These are phyloP conservation scores for Micrasema minimum DNA, from an alignment of 1,140 invertebrate species.

Conservation along the genomic window DNA sequence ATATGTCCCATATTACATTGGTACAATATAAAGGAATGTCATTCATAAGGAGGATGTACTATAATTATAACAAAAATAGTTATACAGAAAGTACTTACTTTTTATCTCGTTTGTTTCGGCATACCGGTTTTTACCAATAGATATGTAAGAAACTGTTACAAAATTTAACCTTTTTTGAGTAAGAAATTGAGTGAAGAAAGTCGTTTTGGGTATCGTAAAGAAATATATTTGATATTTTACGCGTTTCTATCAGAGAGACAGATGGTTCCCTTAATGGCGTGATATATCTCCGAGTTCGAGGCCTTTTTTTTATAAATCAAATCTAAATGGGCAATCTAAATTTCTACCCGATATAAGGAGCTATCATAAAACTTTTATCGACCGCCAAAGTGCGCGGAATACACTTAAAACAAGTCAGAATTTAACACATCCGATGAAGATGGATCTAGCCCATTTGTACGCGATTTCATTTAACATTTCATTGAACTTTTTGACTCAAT, in stretches of 20 bases:
- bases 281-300: constrained; percentile 24
- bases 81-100: too few species aligned
- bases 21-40: too few species aligned
- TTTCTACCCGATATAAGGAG: constrained; percentile 29
- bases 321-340: constrained; percentile 36
- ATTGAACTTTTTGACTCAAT: neutral
- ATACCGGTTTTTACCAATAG: neutral
- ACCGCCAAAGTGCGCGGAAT: constrained; percentile 11
- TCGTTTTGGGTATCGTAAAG: constrained; percentile 31
- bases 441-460: neutral
- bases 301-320: constrained; percentile 33
- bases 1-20: too few species aligned
- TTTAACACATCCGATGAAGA: constrained; percentile 16
- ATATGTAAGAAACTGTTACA: neutral
- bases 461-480: constrained; percentile 9
- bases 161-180: constrained; percentile 16
- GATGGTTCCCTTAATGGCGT: constrained; percentile 21
- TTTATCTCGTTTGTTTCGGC: too few species aligned
- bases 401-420: neutral
- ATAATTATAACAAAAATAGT: too few species aligned
- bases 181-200: constrained; percentile 31
- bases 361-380: constrained; percentile 31
- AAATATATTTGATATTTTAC: constrained; percentile 34
- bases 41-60: too few species aligned
- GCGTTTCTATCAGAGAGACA: constrained; percentile 27